Percentiles rank a stretch among this genome's conserved stretches.
Conservation (phyloP, 2,797 vertebrate genomes). For the Ispidina picta region DNA sequence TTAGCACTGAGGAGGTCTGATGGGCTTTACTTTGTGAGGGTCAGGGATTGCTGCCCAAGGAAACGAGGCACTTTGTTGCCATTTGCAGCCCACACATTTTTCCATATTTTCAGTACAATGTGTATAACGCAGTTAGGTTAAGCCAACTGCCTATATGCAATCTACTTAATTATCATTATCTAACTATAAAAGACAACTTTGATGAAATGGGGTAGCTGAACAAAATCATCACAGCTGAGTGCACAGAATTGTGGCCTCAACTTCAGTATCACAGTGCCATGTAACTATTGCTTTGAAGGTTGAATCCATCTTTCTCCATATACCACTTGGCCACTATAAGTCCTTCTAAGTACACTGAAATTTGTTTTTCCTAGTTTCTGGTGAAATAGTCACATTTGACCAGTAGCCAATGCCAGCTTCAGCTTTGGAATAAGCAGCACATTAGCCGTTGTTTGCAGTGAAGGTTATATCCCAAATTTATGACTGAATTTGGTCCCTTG, state of each 20-base stretch:
- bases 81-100: not conserved
- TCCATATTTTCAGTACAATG: not conserved
- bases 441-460: not conserved
- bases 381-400: not conserved
- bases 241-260: not conserved
- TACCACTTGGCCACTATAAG: not conserved
- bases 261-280: not conserved
- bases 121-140: accelerated
- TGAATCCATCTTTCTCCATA: not conserved
- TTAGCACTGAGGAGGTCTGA: not conserved
- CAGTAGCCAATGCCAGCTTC: not conserved
- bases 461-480: not conserved
- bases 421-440: not conserved
- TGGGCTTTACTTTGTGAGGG: not conserved
- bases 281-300: not conserved
- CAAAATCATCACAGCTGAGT: not conserved
- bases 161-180: not conserved
- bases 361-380: not conserved
- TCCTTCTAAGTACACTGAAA: not conserved
- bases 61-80: not conserved
- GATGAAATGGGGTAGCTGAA: not conserved
- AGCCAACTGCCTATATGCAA: not conserved
- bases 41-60: not conserved
- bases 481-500: not conserved
- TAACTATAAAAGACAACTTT: not conserved